Evolutionary conservation across 2,888 invertebrate genomes (phyloP), one percentile per base, ranked within the genome.

Genomic region (Ctenicera cuprea): DNA sequence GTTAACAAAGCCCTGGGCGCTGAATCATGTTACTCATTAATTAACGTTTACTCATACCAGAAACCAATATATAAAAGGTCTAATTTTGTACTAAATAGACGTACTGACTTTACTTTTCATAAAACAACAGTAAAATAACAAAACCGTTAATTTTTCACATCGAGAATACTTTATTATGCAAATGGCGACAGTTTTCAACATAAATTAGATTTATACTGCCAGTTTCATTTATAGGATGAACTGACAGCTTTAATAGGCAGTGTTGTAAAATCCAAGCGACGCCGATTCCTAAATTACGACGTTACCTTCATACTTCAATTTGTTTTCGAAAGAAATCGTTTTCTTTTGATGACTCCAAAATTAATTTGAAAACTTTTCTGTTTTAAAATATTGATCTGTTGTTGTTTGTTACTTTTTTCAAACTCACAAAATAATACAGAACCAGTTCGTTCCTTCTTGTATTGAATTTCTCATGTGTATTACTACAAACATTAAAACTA

Each of bases 101-200:
- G 5, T 5, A 26, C 26, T 26, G 26, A 26, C 5, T 33, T 4
- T 4, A 48, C 18, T 18, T 48, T 48, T 48, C 48, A 48, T 48
- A 18, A 48, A 48, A 20, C 20, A 20, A 11, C 48, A 48, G 18
- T 48, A 52, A 26, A 52, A 11, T 26, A 52, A 52, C 26, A 20
- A 59, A 33, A 20, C n/a, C 57, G 57, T 37, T 59, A 59, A 37
- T 22, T 33, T 59, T n/a, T 18, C 18, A 33, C 37, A 11, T 12
- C 37, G 16, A 5, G 4, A n/a, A 38, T 38, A 18, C 14, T 37
- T 33, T 33, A 26, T 26, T 26, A 59, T 37, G 9, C 16, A 14
- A 8, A 16, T 38, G 59, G 59, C 41, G 59, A 59, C 59, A 59
- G 38, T 16, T 59, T 59, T 33, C 16, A 41, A 41, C 59, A 59